Evolutionary conservation across 1,140 invertebrate genomes (phyloP).

Genomic region (Nilaparvata lugens): DNA sequence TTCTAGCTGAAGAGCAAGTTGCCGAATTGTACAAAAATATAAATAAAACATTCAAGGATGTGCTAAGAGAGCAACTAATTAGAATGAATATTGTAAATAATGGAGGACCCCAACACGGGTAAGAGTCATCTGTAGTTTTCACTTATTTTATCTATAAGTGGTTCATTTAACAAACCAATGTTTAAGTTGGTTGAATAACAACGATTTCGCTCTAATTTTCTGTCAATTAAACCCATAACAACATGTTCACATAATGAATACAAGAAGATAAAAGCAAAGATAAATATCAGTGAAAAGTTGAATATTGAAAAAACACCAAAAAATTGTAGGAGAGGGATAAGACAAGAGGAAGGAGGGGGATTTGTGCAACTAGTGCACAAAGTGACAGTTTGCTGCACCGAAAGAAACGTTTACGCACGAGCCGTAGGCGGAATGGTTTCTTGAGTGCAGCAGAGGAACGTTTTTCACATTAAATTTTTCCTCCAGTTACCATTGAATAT

Average conservation of each 20-base stretch:
- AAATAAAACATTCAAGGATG: slow-evolving; percentile 79
- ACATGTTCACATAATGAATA: background rate
- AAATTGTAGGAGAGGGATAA: too few species aligned
- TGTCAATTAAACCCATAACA: background rate
- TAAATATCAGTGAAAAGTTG: too few species aligned
- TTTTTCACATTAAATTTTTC: too few species aligned
- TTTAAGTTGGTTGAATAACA: background rate
- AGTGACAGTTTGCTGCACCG: too few species aligned
- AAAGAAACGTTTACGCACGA: too few species aligned
- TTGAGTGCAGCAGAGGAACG: too few species aligned
- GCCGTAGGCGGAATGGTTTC: too few species aligned
- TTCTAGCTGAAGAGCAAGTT: slow-evolving; percentile 64
- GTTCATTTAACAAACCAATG: background rate
- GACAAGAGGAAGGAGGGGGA: too few species aligned
- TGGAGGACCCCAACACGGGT: slow-evolving; percentile 91
- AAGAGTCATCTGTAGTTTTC: slow-evolving; percentile 22
- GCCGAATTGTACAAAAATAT: slow-evolving; percentile 71
- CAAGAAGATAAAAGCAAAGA: background rate
- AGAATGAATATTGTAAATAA: slow-evolving; percentile 88
- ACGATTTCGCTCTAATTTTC: background rate
- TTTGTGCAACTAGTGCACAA: too few species aligned
- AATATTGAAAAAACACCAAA: too few species aligned
- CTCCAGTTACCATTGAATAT: too few species aligned
- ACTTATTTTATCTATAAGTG: background rate
- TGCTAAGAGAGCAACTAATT: slow-evolving; percentile 69